A percentile compares a stretch with the other conserved stretches of the same genome.
phyloP scores from a whole-genome alignment of 2,888 invertebrate genomes.

The Hedya salicella region DNA sequence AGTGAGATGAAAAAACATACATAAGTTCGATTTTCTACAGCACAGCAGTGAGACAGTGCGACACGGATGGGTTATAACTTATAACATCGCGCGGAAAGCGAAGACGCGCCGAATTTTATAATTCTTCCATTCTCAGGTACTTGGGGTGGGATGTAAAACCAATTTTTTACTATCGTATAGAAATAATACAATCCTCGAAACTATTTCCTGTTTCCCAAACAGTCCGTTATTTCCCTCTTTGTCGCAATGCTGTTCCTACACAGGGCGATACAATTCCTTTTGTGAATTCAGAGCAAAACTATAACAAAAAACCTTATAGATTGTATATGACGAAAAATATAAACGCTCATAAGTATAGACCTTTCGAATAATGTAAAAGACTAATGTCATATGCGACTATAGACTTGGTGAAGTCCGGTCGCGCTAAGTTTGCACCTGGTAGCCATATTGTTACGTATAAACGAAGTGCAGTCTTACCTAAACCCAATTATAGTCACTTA shows the following conservation, averaged over 20 bases:
- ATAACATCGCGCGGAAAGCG: no score
- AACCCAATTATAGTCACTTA: background rate
- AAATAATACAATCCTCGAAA: background rate
- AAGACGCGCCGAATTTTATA: no score
- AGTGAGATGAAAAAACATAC: no score
- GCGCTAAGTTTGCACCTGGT: background rate
- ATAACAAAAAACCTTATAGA: background rate
- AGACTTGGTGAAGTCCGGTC: background rate
- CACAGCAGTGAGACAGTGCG: no score
- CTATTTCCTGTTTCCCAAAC: constrained; percentile 9
- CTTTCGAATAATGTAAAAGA: background rate
- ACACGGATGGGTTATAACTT: no score
- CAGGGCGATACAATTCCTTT: background rate
- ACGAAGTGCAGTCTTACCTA: background rate
- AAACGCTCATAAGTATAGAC: background rate
- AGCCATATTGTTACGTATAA: background rate
- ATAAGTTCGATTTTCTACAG: no score
- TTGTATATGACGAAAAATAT: background rate
- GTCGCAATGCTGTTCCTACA: background rate
- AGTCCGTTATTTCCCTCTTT: background rate
- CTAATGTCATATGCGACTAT: background rate
- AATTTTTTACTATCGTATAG: background rate
- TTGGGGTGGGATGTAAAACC: no score
- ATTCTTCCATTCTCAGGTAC: no score
- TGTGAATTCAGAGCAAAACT: constrained; percentile 1